Conservation (phyloP, 2,113 vertebrate genomes). For the Neolamprologus modestus region DNA sequence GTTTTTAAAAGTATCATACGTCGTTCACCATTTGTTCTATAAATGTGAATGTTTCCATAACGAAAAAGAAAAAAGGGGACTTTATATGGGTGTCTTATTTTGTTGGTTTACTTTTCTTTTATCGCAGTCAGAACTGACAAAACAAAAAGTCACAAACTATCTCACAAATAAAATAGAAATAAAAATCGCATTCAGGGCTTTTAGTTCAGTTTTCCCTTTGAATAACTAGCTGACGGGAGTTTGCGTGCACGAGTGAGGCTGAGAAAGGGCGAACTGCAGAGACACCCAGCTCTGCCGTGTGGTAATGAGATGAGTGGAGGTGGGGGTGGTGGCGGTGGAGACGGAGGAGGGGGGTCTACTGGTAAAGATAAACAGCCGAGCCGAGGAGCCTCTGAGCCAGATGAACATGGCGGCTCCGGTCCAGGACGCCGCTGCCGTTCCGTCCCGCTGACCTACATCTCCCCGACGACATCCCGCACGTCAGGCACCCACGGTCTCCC, state of each 20-base stretch:
- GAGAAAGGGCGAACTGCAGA: not conserved
- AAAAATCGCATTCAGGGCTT: not conserved
- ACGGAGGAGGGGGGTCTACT: not conserved
- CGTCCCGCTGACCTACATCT: slow-evolving; percentile 17
- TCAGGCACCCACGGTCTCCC: not conserved
- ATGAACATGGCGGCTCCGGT: slow-evolving; percentile 61
- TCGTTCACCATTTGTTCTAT: not conserved
- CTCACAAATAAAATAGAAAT: not conserved
- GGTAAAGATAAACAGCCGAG: slow-evolving; percentile 52
- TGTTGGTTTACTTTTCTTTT: not conserved
- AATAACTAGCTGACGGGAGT: not conserved
- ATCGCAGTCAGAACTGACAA: not conserved
- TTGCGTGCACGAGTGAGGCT: not conserved
- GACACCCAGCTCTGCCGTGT: not conserved
- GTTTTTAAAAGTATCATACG: not conserved
- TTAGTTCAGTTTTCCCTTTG: not conserved
- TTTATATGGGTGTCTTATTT: not conserved
- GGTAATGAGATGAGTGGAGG: slow-evolving; percentile 30
- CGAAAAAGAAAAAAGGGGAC: not conserved
- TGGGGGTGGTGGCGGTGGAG: not conserved
- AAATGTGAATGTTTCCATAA: not conserved
- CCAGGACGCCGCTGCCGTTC: slow-evolving; percentile 13
- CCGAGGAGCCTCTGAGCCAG: slow-evolving; percentile 40
- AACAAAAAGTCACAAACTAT: not conserved
- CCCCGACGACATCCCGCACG: not conserved